Evolutionary conservation across 2,113 vertebrate genomes (phyloP).

Genomic region (Pteronura brasiliensis): DNA sequence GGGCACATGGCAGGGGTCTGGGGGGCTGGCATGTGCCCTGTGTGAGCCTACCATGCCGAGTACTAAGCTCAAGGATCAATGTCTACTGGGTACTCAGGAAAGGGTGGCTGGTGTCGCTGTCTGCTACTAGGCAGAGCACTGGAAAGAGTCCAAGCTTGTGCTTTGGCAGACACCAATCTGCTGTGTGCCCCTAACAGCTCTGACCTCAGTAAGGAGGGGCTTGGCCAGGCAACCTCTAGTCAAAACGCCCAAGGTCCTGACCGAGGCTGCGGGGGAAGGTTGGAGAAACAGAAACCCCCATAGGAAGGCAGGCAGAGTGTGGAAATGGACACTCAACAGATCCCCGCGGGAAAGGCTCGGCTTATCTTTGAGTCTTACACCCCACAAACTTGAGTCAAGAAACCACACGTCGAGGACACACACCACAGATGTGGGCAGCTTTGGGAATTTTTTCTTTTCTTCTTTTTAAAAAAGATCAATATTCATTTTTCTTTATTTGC

Average conservation of each 20-base stretch:
- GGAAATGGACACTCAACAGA: not conserved
- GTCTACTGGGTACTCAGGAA: not conserved
- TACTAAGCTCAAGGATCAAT: too few species aligned
- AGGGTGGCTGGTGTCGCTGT: not conserved
- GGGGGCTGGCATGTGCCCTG: accelerated
- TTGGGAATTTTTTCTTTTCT: not conserved
- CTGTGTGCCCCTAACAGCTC: not conserved
- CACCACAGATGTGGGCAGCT: not conserved
- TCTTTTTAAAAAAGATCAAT: not conserved
- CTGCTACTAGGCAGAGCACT: not conserved
- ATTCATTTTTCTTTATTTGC: slow-evolving; percentile 45
- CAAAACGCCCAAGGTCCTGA: not conserved
- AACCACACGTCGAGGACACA: not conserved
- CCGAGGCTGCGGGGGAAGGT: accelerated
- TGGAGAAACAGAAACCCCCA: not conserved
- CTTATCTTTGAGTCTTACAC: accelerated
- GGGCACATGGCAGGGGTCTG: accelerated
- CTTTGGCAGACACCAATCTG: not conserved
- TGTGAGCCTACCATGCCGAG: accelerated
- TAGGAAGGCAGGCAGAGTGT: not conserved
- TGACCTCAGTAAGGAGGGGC: not conserved
- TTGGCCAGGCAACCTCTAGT: not conserved
- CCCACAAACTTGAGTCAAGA: not conserved
- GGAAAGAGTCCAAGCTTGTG: not conserved
- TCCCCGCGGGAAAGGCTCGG: accelerated